Evolutionary conservation across 2,888 invertebrate genomes (phyloP).

Genomic region (Serripes groenlandicus): DNA sequence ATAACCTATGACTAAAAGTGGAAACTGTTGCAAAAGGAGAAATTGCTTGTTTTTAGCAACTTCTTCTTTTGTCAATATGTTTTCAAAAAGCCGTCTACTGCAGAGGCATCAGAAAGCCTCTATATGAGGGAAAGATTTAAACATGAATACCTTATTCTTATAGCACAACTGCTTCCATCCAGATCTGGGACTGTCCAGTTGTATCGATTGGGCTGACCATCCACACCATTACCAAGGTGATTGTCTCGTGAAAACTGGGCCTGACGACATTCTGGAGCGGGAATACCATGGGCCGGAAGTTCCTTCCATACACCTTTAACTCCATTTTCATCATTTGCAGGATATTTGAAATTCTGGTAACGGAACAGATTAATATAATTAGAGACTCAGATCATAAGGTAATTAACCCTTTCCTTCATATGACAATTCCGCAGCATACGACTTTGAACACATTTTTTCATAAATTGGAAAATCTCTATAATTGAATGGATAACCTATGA

Average conservation of each 20-base stretch:
- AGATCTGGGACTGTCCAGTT: constrained; percentile 86
- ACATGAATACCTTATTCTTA: constrained; percentile 84
- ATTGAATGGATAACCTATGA: too few species aligned
- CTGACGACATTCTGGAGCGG: constrained; percentile 85
- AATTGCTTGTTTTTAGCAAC: too few species aligned
- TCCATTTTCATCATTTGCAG: constrained; percentile 63
- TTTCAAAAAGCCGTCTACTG: background rate
- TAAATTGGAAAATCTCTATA: too few species aligned
- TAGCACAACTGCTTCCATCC: constrained; percentile 81
- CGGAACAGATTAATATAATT: too few species aligned
- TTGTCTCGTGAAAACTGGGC: constrained; percentile 85
- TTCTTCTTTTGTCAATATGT: too few species aligned
- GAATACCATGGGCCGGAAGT: constrained; percentile 81
- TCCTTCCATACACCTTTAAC: constrained; percentile 81
- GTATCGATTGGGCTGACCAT: constrained; percentile 82
- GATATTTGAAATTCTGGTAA: constrained; percentile 66
- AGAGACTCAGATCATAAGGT: too few species aligned
- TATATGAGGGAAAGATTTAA: background rate
- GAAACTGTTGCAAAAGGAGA: too few species aligned
- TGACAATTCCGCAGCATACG: too few species aligned
- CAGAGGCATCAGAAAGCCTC: background rate
- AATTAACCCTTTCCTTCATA: too few species aligned
- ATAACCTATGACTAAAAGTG: too few species aligned
- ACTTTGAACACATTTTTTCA: too few species aligned
- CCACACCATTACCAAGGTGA: constrained; percentile 85